Percentiles rank a stretch among this genome's conserved stretches.
phyloP scores from a whole-genome alignment of 1,140 invertebrate genomes.

The Antheraea pernyi region DNA sequence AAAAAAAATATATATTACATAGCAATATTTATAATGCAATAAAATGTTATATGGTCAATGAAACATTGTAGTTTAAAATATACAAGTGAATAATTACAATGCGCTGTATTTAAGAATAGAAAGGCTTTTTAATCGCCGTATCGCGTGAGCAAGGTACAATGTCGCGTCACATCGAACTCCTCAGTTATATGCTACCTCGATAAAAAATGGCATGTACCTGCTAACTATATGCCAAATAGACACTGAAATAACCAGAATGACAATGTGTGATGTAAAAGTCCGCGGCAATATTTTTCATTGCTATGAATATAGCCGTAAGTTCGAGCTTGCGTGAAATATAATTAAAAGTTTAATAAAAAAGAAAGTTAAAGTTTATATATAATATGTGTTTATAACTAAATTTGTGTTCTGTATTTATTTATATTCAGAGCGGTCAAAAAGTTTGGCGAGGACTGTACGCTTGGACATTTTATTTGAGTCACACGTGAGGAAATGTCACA shows the following conservation, averaged over 20 bases:
- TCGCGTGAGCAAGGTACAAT: slow-evolving; percentile 49
- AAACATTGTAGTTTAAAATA: slow-evolving; percentile 9
- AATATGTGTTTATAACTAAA: no score
- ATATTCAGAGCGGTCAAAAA: no score
- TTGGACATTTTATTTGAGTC: no score
- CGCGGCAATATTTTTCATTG: no score
- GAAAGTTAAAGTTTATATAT: no score
- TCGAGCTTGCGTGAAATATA: no score
- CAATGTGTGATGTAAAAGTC: neutral
- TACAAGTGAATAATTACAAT: slow-evolving; percentile 42
- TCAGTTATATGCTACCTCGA: slow-evolving; percentile 44
- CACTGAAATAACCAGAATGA: neutral
- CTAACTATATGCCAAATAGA: slow-evolving; percentile 15
- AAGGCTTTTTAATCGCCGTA: slow-evolving; percentile 50
- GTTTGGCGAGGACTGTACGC: no score
- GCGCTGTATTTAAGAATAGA: slow-evolving; percentile 52
- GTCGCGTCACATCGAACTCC: slow-evolving; percentile 34
- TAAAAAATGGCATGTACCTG: slow-evolving; percentile 48
- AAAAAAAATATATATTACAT: no score
- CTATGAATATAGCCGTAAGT: no score
- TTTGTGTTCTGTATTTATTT: no score
- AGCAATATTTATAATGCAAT: neutral
- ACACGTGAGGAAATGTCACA: no score
- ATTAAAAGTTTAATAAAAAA: no score
- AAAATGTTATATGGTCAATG: neutral